A percentile compares a stretch with the other conserved stretches of the same genome.
phyloP scores from a whole-genome alignment of 2,113 vertebrate genomes.

The Salvator merianae region DNA sequence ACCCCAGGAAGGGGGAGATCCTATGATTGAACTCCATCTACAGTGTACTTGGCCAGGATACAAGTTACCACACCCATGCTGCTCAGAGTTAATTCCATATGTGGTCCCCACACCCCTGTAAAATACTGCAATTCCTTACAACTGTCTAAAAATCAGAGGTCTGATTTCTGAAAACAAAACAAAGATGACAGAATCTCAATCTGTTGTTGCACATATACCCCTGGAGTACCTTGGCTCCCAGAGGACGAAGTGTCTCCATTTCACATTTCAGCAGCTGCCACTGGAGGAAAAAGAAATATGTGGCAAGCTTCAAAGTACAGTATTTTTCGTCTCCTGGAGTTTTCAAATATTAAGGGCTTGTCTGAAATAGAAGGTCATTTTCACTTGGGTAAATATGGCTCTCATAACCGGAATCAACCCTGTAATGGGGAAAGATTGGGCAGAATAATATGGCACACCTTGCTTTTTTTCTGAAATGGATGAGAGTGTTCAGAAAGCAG shows the following conservation, averaged over 20 bases:
- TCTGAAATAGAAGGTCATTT: slow-evolving; percentile 4
- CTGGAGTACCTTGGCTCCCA: background rate
- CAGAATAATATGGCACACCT: slow-evolving; percentile 47
- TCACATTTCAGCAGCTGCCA: slow-evolving; percentile 17
- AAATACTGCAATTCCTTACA: background rate
- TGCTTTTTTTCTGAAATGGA: slow-evolving; percentile 47
- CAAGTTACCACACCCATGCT: no score
- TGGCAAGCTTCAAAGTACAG: slow-evolving; percentile 22
- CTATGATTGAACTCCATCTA: no score
- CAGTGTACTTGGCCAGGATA: no score
- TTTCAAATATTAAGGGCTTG: slow-evolving; percentile 27
- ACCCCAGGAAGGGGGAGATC: no score
- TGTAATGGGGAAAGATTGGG: slow-evolving; percentile 43
- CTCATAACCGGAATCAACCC: slow-evolving; percentile 6
- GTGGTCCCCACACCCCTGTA: background rate
- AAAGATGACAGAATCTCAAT: background rate
- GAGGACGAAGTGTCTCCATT: background rate
- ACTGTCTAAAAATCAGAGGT: background rate
- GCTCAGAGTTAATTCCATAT: background rate
- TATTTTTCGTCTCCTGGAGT: background rate
- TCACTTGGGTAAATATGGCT: background rate
- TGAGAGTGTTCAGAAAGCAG: slow-evolving; percentile 40
- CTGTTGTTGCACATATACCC: background rate
- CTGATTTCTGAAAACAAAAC: background rate
- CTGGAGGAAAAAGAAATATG: background rate